These are phyloP conservation scores for Epicampocera succincta DNA, from an alignment of 2,888 invertebrate genomes.

Conservation along the genomic window DNA sequence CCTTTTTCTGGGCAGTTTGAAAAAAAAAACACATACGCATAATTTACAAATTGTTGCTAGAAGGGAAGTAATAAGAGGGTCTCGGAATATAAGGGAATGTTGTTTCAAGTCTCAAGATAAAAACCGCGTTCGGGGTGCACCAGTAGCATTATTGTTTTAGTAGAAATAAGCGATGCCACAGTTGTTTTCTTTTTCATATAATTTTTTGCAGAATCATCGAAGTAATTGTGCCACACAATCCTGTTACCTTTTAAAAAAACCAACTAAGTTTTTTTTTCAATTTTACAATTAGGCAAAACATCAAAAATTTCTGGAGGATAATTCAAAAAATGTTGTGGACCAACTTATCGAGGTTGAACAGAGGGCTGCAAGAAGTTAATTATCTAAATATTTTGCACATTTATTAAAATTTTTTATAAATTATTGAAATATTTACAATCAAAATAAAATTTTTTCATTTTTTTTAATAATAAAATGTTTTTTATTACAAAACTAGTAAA, in stretches of 20 bases:
- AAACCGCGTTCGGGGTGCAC: too few relatives aligned
- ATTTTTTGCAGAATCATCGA: too few relatives aligned
- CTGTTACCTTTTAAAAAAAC: background rate
- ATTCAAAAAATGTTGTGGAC: slow-evolving; percentile 34
- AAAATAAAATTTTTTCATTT: slow-evolving; percentile 69
- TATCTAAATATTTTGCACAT: background rate
- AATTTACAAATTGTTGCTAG: too few relatives aligned
- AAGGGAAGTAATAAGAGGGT: too few relatives aligned
- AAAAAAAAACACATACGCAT: too few relatives aligned
- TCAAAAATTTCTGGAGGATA: slow-evolving; percentile 12
- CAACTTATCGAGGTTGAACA: slow-evolving; percentile 49
- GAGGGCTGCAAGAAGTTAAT: slow-evolving; percentile 38
- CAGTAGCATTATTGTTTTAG: too few relatives aligned
- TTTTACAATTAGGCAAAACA: slow-evolving; percentile 23
- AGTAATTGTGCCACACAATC: background rate
- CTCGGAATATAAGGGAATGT: too few relatives aligned
- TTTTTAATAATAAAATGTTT: slow-evolving; percentile 76
- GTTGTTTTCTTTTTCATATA: too few relatives aligned
- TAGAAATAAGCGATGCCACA: too few relatives aligned
- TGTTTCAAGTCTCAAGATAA: too few relatives aligned
- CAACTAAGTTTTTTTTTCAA: background rate
- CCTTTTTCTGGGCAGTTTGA: too few relatives aligned
- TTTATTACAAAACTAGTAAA: slow-evolving; percentile 79
- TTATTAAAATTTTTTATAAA: background rate
- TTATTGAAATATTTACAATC: background rate